phyloP scores from a whole-genome alignment of 2,888 invertebrate genomes.

The Ptychoptera contaminata region DNA sequence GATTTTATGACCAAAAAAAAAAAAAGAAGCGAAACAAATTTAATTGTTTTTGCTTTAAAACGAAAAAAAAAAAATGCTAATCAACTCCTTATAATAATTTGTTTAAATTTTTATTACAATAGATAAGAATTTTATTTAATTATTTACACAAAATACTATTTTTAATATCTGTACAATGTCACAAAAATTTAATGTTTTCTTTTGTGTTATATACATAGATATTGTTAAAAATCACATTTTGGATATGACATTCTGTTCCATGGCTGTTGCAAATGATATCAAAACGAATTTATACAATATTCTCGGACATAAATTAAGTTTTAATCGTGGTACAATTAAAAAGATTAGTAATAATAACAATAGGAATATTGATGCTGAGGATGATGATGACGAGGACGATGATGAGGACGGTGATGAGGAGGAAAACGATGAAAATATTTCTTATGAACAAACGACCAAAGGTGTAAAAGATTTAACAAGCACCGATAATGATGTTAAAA shows the following conservation, averaged over 20 bases:
- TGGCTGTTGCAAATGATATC: constrained; percentile 36
- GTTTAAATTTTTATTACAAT: too few relatives aligned
- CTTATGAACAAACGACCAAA: too few relatives aligned
- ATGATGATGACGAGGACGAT: constrained; percentile 30
- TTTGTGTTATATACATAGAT: too few relatives aligned
- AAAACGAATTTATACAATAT: constrained; percentile 28
- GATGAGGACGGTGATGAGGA: too few relatives aligned
- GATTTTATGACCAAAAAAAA: too few relatives aligned
- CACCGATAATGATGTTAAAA: constrained; percentile 35
- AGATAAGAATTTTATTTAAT: neutral
- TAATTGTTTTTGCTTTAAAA: too few relatives aligned
- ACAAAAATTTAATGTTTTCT: constrained; percentile 9
- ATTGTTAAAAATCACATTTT: constrained; percentile 51
- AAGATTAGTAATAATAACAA: constrained; percentile 12
- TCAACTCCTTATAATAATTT: too few relatives aligned
- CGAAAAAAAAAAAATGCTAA: too few relatives aligned
- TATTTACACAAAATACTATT: too few relatives aligned
- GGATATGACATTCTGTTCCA: constrained; percentile 47
- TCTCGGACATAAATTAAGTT: constrained; percentile 25
- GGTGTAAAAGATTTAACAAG: constrained; percentile 28
- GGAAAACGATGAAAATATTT: too few relatives aligned
- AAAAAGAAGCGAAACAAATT: too few relatives aligned
- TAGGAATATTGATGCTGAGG: constrained; percentile 35
- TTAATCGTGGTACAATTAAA: constrained; percentile 17
- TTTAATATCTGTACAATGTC: too few relatives aligned